A percentile compares a stretch with the other conserved stretches of the same genome.
Evolutionary conservation across 2,113 vertebrate genomes (phyloP).

Genomic region (Trichechus manatus): DNA sequence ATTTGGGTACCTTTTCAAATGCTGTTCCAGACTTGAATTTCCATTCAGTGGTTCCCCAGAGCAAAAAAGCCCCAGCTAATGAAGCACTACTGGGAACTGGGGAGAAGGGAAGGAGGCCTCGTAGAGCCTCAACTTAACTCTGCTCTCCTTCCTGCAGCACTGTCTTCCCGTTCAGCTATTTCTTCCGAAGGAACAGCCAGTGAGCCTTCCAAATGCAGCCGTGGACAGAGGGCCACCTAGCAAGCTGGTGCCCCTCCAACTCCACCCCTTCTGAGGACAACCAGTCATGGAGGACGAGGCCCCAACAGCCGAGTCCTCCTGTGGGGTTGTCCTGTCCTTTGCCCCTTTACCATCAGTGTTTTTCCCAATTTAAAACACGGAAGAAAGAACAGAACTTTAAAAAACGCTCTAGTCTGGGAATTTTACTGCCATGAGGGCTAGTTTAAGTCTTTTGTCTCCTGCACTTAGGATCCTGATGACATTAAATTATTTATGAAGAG

Average conservation of each 20-base stretch:
- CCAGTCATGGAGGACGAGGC: background rate
- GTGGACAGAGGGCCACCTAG: background rate
- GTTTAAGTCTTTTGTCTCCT: slow-evolving; percentile 53
- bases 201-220: background rate
- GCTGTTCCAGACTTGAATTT: slow-evolving; percentile 54
- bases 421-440: background rate
- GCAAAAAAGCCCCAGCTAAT: slow-evolving; percentile 35
- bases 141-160: slow-evolving; percentile 74
- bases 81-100: background rate
- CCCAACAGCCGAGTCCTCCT: background rate
- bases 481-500: slow-evolving; percentile 70
- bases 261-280: background rate
- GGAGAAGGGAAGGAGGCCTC: background rate
- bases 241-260: background rate
- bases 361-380: slow-evolving; percentile 47
- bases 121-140: background rate
- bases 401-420: slow-evolving; percentile 50
- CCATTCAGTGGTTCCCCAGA: slow-evolving; percentile 57
- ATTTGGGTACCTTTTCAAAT: slow-evolving; percentile 64
- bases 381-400: slow-evolving; percentile 22
- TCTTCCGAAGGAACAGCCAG: slow-evolving; percentile 78
- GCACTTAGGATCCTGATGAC: slow-evolving; percentile 59
- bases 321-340: slow-evolving; percentile 60
- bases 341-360: slow-evolving; percentile 44
- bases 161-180: slow-evolving; percentile 80